Conservation (phyloP, 2,113 vertebrate species). For the Cichladusa arquata region DNA sequence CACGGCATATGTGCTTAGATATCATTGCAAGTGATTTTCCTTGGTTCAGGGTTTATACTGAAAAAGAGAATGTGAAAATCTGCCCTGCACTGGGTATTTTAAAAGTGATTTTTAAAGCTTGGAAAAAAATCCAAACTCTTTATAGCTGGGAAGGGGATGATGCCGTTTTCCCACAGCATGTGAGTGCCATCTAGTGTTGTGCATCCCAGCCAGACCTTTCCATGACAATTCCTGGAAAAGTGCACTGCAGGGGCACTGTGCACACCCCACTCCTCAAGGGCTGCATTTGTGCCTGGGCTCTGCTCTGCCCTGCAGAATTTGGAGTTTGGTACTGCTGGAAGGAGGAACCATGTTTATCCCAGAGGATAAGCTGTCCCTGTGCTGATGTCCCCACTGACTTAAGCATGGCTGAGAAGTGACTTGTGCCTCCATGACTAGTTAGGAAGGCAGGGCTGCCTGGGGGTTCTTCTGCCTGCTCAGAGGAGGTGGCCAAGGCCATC, state of each 20-base stretch:
- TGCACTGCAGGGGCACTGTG: rapidly evolving
- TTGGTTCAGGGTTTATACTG: not conserved
- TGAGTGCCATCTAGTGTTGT: conserved; percentile 72
- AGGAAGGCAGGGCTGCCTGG: not conserved
- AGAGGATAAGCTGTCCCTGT: not conserved
- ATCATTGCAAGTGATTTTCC: not conserved
- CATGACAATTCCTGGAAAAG: not conserved
- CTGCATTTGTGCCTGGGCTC: not conserved
- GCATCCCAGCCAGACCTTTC: not conserved
- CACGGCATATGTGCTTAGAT: not conserved
- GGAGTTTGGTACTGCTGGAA: not conserved
- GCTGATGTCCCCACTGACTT: not conserved
- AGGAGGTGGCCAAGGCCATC: not conserved
- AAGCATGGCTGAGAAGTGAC: not conserved
- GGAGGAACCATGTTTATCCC: rapidly evolving
- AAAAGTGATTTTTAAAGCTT: conserved; percentile 29
- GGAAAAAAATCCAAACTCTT: not conserved
- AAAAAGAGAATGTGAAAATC: conserved; percentile 1
- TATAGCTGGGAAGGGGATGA: not conserved
- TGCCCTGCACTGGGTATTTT: not conserved
- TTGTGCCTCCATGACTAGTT: rapidly evolving
- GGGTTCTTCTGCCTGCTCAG: not conserved
- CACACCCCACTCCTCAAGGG: not conserved
- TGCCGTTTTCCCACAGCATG: conserved; percentile 19
- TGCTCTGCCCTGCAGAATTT: not conserved